Base-by-base conservation (phyloP, 2,888 invertebrate genomes). In the Tiliacea aurago region DNA sequence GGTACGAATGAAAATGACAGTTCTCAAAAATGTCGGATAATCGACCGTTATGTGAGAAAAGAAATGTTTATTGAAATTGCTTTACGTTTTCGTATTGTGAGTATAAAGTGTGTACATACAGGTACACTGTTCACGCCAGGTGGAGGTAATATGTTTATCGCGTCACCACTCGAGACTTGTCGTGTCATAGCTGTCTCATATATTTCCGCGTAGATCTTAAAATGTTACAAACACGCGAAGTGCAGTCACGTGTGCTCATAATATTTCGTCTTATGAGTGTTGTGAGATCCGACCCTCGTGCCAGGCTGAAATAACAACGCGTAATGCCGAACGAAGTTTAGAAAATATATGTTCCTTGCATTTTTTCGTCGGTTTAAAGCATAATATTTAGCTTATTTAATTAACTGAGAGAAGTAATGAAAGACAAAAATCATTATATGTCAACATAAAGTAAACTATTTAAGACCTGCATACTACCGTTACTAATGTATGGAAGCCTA, bases 241-340 rank as follows among this genome's bases (percentile, higher is more conserved):
- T 84, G 82, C 85, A 81, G 28, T 84, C 61, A 58, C 49, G 11
- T 58, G 15, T 53, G 37, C 70, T 68, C 76, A 61, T 81, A 70
- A 81, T 70, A 76, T 76, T 70, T 61, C 51, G 20, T 61, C 23
- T 56, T 81, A 58, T 53, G 64, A 53, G 37, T 70, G 41, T 53
- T 45, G 45, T 63, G 43, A 68, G 41, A 68, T 41, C 28, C 47
- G 23, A 18, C 49, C 11, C n/a, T 68, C 20, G 11, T 59, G 49
- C 28, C 59, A 61, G 28, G 65, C 47, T 71, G 47, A 70, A 61
- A 67, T 80, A 72, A 59, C 10, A 56, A 61, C n/a, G 10, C 23
- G 49, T 33, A 41, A 78, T 59, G 18, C 78, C 18, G 23, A 78
- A 66, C 37, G 18, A 9, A 33, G 15, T 20, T 7, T 18, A 3